A percentile compares a stretch with the other conserved stretches of the same genome.
phyloP scores from a whole-genome alignment of 2,888 invertebrate genomes.

The Amiota mariae region DNA sequence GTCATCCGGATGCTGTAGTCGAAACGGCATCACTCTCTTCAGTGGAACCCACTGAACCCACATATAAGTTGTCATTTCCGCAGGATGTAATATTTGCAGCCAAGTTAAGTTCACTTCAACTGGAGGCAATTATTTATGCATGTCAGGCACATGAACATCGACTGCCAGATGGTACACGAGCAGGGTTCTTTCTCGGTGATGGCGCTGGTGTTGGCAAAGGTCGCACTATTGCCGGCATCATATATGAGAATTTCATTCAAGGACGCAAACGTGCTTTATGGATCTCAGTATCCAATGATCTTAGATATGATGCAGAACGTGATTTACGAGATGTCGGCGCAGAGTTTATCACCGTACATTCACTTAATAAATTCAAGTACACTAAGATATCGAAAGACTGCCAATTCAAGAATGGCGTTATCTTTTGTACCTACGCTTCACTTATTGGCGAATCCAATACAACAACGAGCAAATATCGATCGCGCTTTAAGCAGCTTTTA shows the following conservation, averaged over 20 bases:
- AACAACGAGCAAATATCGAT: slow-evolving; percentile 84
- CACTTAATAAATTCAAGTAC: slow-evolving; percentile 96
- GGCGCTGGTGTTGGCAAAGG: slow-evolving; percentile 99
- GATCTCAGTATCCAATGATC: slow-evolving; percentile 98
- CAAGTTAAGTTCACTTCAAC: slow-evolving; percentile 92
- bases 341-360: slow-evolving; percentile 87
- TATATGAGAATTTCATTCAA: slow-evolving; percentile 95
- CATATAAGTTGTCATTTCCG: slow-evolving; percentile 88
- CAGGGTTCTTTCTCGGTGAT: slow-evolving; percentile 97
- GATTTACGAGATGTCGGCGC: slow-evolving; percentile 97
- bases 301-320: slow-evolving; percentile 97
- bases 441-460: slow-evolving; percentile 97
- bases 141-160: slow-evolving; percentile 96
- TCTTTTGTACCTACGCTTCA: slow-evolving; percentile 98
- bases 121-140: slow-evolving; percentile 97
- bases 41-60: slow-evolving; percentile 94
- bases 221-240: slow-evolving; percentile 97
- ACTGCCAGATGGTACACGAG: slow-evolving; percentile 89
- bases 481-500: slow-evolving; percentile 93
- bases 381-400: slow-evolving; percentile 95
- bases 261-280: slow-evolving; percentile 95
- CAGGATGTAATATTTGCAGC: slow-evolving; percentile 87
- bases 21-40: slow-evolving; percentile 98
- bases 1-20: slow-evolving; percentile 98
- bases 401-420: slow-evolving; percentile 92